phyloP scores from a whole-genome alignment of 1,140 invertebrate genomes.

The Drosophila miranda region DNA sequence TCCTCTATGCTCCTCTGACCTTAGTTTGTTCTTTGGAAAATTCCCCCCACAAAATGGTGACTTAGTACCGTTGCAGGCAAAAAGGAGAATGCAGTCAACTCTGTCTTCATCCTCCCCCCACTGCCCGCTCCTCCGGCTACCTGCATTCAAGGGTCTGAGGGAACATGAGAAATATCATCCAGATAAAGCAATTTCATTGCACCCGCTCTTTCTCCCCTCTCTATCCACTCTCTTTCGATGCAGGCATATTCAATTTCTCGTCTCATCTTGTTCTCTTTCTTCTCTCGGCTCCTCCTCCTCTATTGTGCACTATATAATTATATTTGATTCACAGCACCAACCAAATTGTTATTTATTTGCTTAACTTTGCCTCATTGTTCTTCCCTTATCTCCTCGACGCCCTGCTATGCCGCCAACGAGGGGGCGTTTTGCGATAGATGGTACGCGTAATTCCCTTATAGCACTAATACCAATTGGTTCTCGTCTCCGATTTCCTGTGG shows the following conservation, averaged over 20 bases:
- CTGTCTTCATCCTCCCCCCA: not conserved
- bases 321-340: constrained; percentile 37
- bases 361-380: not conserved
- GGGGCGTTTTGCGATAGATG: not conserved
- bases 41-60: constrained; percentile 54
- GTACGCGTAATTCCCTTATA: not conserved
- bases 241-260: constrained; percentile 47
- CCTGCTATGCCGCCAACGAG: not conserved
- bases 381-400: constrained; percentile 7
- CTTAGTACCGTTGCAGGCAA: constrained; percentile 25
- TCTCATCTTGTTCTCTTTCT: constrained; percentile 6
- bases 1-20: too few species aligned
- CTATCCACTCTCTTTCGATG: constrained; percentile 6
- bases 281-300: not conserved
- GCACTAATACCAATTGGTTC: constrained; percentile 7
- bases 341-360: constrained; percentile 46
- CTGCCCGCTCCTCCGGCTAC: not conserved
- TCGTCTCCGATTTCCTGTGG: constrained; percentile 40
- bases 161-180: constrained; percentile 11
- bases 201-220: constrained; percentile 1
- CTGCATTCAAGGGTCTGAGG: constrained; percentile 22
- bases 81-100: not conserved
- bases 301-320: constrained; percentile 24
- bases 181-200: constrained; percentile 36
- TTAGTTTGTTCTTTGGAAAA: too few species aligned